Percentiles rank a stretch among this genome's conserved stretches.
phyloP scores from a whole-genome alignment of 2,113 vertebrate species.

The Azemiops feae region DNA sequence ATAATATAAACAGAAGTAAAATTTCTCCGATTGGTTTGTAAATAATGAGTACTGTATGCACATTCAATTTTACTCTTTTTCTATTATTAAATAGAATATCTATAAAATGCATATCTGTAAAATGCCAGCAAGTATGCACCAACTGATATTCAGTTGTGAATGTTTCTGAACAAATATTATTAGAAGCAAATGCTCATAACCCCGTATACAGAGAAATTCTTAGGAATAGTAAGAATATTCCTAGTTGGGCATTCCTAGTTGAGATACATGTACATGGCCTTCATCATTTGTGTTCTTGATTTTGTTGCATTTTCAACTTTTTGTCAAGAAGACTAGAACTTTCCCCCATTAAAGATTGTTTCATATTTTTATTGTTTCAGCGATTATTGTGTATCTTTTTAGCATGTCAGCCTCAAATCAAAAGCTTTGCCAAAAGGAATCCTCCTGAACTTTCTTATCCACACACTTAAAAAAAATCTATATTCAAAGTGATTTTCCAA shows the following conservation, averaged over 20 bases:
- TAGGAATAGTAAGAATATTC: background rate
- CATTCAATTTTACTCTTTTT: background rate
- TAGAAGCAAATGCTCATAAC: background rate
- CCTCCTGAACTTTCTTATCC: background rate
- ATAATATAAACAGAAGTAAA: background rate
- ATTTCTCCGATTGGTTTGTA: background rate
- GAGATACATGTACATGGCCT: background rate
- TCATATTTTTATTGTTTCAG: background rate
- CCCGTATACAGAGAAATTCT: background rate
- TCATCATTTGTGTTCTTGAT: background rate
- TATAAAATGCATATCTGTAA: background rate
- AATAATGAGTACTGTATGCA: background rate
- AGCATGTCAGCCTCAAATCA: background rate
- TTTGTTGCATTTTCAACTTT: background rate
- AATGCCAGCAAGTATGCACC: background rate
- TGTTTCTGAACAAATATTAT: background rate
- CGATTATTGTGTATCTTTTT: background rate
- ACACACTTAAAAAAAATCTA: background rate
- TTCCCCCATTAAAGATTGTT: background rate
- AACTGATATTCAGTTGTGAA: background rate
- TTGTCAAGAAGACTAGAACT: background rate
- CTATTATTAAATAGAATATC: background rate
- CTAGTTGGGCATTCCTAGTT: background rate
- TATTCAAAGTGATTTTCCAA: background rate
- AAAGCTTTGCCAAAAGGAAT: background rate